Evolutionary conservation across 2,113 vertebrate genomes (phyloP).

Genomic region (Calidris pygmaea): DNA sequence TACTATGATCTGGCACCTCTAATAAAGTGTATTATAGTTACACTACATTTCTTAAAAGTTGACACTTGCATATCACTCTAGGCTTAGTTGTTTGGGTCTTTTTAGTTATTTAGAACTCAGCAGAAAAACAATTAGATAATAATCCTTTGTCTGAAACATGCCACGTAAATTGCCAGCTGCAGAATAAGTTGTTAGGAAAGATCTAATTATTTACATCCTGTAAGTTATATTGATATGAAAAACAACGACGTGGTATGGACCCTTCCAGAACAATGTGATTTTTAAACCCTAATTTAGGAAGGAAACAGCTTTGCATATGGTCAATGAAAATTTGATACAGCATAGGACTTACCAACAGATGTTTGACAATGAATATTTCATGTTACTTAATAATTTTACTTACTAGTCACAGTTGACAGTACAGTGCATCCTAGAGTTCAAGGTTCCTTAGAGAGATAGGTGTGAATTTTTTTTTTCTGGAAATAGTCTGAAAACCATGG

Average conservation of each 20-base stretch:
- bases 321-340: conserved; percentile 58
- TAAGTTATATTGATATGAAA: not conserved
- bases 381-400: conserved; percentile 48
- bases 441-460: not conserved
- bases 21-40: not conserved
- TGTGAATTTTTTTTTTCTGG: not conserved
- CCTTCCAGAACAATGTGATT: not conserved
- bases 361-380: conserved; percentile 56
- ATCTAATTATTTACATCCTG: not conserved
- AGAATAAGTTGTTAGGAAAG: not conserved
- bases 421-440: not conserved
- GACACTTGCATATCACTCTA: not conserved
- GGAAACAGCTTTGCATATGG: conserved; percentile 40
- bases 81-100: not conserved
- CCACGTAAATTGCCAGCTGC: not conserved
- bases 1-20: not conserved
- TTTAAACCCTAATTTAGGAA: not conserved
- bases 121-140: conserved; percentile 2
- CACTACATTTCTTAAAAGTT: not conserved
- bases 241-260: not conserved
- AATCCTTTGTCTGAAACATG: not conserved
- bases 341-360: conserved; percentile 35
- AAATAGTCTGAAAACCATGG: not conserved
- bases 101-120: not conserved
- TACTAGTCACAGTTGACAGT: not conserved